Conservation (phyloP, 2,888 invertebrate genomes). For the Leucophora obtusa region DNA sequence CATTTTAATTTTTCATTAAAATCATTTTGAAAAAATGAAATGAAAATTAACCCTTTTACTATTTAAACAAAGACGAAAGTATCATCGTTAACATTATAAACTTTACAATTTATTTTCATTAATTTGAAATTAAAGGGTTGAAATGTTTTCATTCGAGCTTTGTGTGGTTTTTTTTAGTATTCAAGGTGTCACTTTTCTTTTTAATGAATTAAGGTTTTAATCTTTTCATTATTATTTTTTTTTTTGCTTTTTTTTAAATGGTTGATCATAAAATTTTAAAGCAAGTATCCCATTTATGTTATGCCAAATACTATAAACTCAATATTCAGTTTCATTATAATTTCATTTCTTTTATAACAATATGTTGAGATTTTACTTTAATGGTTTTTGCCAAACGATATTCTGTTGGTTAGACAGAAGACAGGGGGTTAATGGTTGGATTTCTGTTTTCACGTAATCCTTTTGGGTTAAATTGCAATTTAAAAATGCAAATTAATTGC, state of each 20-base stretch:
- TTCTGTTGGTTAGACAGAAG: slow-evolving; percentile 2
- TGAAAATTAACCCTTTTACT: not conserved
- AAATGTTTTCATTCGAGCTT: slow-evolving; percentile 54
- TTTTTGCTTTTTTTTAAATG: slow-evolving; percentile 18
- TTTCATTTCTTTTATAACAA: slow-evolving; percentile 51
- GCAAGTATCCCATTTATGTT: slow-evolving; percentile 55
- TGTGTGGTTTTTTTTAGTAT: slow-evolving; percentile 21
- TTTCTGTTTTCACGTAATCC: slow-evolving; percentile 43
- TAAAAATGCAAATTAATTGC: slow-evolving; percentile 77
- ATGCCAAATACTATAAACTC: slow-evolving; percentile 4
- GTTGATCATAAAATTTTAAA: slow-evolving; percentile 10
- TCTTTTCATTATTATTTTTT: slow-evolving; percentile 55
- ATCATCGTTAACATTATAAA: slow-evolving; percentile 45
- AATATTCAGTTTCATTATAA: slow-evolving; percentile 30
- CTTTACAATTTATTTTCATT: slow-evolving; percentile 75
- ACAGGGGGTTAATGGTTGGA: slow-evolving; percentile 39
- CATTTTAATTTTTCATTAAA: slow-evolving; percentile 38
- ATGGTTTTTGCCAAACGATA: slow-evolving; percentile 5
- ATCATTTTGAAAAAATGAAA: slow-evolving; percentile 18
- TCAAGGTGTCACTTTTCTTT: slow-evolving; percentile 58
- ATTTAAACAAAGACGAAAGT: slow-evolving; percentile 3
- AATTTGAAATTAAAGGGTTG: slow-evolving; percentile 70
- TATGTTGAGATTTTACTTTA: slow-evolving; percentile 58
- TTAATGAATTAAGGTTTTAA: slow-evolving; percentile 52
- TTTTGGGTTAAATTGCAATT: slow-evolving; percentile 70